A percentile compares a stretch with the other conserved stretches of the same genome.
These are phyloP conservation scores for Philhelius pedissequus DNA, from an alignment of 2,888 invertebrate genomes.

Conservation along the genomic window DNA sequence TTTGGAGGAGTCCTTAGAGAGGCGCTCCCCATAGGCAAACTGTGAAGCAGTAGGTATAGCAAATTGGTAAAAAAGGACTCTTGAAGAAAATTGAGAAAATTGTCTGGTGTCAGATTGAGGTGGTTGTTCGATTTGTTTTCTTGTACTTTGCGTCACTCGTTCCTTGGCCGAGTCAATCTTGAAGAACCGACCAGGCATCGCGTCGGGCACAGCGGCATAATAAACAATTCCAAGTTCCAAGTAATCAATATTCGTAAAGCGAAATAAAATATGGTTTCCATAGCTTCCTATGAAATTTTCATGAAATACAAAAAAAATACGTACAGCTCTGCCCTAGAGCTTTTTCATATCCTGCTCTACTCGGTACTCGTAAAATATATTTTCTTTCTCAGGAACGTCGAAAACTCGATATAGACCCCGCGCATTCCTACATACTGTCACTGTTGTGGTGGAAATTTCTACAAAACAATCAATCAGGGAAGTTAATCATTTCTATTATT, in stretches of 20 bases:
- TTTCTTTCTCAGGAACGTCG: background rate
- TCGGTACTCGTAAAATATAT: no score
- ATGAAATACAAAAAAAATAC: background rate
- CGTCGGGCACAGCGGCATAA: background rate
- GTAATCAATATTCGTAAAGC: slow-evolving; percentile 47
- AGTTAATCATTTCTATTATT: slow-evolving; percentile 51
- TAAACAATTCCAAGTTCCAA: slow-evolving; percentile 16
- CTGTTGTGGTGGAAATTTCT: slow-evolving; percentile 12
- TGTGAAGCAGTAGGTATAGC: background rate
- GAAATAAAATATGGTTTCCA: slow-evolving; percentile 6
- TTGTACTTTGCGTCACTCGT: background rate
- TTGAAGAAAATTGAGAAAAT: slow-evolving; percentile 57
- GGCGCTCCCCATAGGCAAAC: background rate
- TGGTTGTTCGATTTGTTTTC: slow-evolving; percentile 59
- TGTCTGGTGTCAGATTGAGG: slow-evolving; percentile 58
- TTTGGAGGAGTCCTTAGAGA: slow-evolving; percentile 11
- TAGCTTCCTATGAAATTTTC: background rate
- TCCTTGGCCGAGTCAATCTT: background rate
- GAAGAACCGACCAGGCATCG: no score
- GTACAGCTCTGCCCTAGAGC: no score
- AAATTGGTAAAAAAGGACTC: slow-evolving; percentile 12
- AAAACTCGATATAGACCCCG: background rate
- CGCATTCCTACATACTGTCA: background rate
- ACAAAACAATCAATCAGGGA: slow-evolving; percentile 61
- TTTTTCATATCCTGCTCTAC: background rate